phyloP scores from a whole-genome alignment of 2,888 invertebrate genomes.

The Gisinianus flammeolus region DNA sequence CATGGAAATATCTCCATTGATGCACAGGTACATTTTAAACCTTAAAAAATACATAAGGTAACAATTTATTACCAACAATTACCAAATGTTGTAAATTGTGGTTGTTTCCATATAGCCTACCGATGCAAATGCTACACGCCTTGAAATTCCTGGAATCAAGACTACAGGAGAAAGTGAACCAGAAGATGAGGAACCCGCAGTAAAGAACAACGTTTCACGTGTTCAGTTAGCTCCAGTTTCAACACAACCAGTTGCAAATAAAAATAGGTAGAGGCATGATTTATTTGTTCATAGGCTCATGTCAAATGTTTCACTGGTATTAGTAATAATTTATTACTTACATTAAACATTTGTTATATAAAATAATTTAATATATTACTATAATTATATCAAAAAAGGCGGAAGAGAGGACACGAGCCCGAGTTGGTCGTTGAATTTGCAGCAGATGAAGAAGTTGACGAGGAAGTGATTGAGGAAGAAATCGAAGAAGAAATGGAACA shows the following conservation, averaged over 20 bases:
- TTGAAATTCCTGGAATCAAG: slow-evolving; percentile 74
- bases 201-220: background rate
- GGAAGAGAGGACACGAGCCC: background rate
- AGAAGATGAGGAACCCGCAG: slow-evolving; percentile 33
- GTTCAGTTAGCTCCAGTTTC: background rate
- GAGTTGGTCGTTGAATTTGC: slow-evolving; percentile 2
- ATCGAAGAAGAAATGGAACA: slow-evolving; percentile 18
- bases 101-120: slow-evolving; percentile 68
- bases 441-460: slow-evolving; percentile 16
- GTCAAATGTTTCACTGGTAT: too few species aligned
- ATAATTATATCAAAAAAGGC: too few species aligned
- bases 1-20: slow-evolving; percentile 58
- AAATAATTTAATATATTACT: background rate
- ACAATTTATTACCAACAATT: too few species aligned
- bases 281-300: too few species aligned
- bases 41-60: background rate
- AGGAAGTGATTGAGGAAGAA: background rate
- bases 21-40: slow-evolving; percentile 47
- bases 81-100: background rate
- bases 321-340: too few species aligned
- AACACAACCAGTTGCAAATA: background rate
- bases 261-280: background rate
- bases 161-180: slow-evolving; percentile 58
- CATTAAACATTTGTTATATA: background rate
- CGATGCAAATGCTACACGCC: slow-evolving; percentile 80